Evolutionary conservation across 2,888 invertebrate species (phyloP).

Genomic region (Macrophya alboannulata): DNA sequence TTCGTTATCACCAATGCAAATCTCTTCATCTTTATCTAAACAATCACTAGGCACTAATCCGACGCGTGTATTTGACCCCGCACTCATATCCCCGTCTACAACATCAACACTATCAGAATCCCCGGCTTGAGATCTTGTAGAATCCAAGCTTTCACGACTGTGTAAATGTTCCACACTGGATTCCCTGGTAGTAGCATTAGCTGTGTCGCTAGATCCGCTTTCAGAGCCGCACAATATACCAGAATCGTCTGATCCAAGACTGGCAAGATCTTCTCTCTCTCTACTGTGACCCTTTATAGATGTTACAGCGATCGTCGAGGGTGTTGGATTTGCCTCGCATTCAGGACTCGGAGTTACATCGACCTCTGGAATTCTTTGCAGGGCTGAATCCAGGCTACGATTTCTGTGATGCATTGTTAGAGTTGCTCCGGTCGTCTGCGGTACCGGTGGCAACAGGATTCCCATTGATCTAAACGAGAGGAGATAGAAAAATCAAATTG

Average conservation of each 20-base stretch:
- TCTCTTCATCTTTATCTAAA: constrained; percentile 12
- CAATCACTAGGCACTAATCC: constrained; percentile 73
- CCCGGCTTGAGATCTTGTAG: constrained; percentile 82
- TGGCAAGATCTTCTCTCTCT: constrained; percentile 83
- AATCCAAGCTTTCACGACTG: constrained; percentile 89
- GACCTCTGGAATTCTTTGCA: constrained; percentile 94
- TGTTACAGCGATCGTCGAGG: constrained; percentile 64
- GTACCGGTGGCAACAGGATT: constrained; percentile 84
- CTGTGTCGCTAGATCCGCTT: constrained; percentile 80
- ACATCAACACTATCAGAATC: constrained; percentile 76
- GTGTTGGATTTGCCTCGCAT: constrained; percentile 80
- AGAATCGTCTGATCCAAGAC: constrained; percentile 90
- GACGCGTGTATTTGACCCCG: constrained; percentile 72
- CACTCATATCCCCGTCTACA: constrained; percentile 77
- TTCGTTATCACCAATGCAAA: constrained; percentile 66
- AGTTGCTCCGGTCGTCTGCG: constrained; percentile 81
- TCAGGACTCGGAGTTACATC: constrained; percentile 87
- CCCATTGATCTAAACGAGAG: constrained; percentile 83
- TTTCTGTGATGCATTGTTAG: constrained; percentile 87
- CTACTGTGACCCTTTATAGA: constrained; percentile 76
- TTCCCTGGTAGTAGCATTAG: constrained; percentile 79
- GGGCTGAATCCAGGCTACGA: constrained; percentile 93
- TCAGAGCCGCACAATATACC: constrained; percentile 87
- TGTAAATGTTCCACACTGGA: constrained; percentile 82
- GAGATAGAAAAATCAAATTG: neutral